Conservation (phyloP, 2,888 invertebrate species). For the Cancer borealis region DNA sequence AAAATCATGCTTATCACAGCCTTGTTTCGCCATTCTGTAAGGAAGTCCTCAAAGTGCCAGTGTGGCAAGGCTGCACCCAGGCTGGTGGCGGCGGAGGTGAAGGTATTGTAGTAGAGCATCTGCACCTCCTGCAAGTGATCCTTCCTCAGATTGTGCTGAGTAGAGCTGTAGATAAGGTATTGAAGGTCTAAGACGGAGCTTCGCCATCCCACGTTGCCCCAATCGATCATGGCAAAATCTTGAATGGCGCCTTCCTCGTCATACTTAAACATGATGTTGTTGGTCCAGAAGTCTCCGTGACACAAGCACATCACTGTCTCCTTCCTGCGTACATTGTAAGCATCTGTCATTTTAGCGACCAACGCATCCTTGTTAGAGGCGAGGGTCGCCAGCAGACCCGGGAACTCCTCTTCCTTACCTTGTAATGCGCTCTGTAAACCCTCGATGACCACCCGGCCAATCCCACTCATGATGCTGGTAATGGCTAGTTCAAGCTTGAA, state of each 20-base stretch:
- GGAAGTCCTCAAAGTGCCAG: slow-evolving; percentile 69
- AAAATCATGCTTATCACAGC: not conserved
- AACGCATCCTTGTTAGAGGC: slow-evolving; percentile 18
- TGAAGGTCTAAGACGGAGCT: slow-evolving; percentile 66
- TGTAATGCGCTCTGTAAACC: not conserved
- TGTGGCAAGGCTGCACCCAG: slow-evolving; percentile 38
- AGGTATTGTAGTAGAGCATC: slow-evolving; percentile 63
- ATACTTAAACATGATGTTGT: slow-evolving; percentile 66
- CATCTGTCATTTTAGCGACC: not conserved
- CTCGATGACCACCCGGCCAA: not conserved
- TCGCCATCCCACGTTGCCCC: slow-evolving; percentile 65
- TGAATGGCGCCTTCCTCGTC: not conserved
- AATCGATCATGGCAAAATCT: slow-evolving; percentile 65
- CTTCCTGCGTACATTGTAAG: not conserved
- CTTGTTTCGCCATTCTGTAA: slow-evolving; percentile 55
- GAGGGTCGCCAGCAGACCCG: slow-evolving; percentile 55
- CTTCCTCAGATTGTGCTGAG: not conserved
- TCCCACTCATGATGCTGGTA: not conserved
- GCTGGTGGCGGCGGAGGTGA: slow-evolving; percentile 52
- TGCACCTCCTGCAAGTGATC: slow-evolving; percentile 60
- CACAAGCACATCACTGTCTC: not conserved
- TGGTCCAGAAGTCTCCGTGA: slow-evolving; percentile 70
- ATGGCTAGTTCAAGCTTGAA: not conserved
- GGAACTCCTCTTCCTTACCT: slow-evolving; percentile 44
- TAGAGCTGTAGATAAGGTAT: slow-evolving; percentile 66